A percentile compares a stretch with the other conserved stretches of the same genome.
Evolutionary conservation across 2,888 invertebrate species (phyloP).

Genomic region (Onchidella celtica): DNA sequence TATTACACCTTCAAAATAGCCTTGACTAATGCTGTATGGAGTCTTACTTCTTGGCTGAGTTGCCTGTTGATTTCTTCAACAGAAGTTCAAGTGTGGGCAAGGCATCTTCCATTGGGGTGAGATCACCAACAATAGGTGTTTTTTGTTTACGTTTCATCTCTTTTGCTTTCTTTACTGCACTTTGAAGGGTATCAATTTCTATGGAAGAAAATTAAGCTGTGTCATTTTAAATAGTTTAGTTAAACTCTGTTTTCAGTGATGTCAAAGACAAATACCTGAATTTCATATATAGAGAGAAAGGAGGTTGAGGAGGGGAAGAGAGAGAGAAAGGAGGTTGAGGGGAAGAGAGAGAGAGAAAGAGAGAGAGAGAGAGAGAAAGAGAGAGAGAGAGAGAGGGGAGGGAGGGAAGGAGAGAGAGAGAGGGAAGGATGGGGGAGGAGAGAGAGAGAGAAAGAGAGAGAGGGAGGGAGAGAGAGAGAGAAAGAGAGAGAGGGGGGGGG

Average conservation of each 20-base stretch:
- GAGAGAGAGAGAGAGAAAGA: slow-evolving; percentile 16
- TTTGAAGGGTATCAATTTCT: slow-evolving; percentile 70
- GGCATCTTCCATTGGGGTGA: slow-evolving; percentile 73
- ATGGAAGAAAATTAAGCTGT: too few relatives aligned
- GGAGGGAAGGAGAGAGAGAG: too few relatives aligned
- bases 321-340: background rate
- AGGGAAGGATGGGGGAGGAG: too few relatives aligned
- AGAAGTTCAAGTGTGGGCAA: slow-evolving; percentile 76
- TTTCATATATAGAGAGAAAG: too few relatives aligned
- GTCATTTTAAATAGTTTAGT: too few relatives aligned
- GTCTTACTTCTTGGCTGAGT: slow-evolving; percentile 32
- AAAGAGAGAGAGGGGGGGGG: slow-evolving; percentile 18
- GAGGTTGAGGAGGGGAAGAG: too few relatives aligned
- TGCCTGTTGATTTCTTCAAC: slow-evolving; percentile 60
- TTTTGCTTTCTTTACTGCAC: slow-evolving; percentile 66
- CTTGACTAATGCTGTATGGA: too few relatives aligned
- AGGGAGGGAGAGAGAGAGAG: slow-evolving; percentile 26
- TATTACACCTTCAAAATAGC: too few relatives aligned
- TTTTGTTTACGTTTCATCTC: slow-evolving; percentile 63
- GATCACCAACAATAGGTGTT: slow-evolving; percentile 77
- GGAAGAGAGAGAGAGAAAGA: slow-evolving; percentile 4
- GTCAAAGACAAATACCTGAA: too few relatives aligned
- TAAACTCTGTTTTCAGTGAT: too few relatives aligned
- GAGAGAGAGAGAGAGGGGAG: background rate
- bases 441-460: slow-evolving; percentile 11